Conservation (phyloP, 1,140 invertebrate species). For the Brachionus sp. region DNA sequence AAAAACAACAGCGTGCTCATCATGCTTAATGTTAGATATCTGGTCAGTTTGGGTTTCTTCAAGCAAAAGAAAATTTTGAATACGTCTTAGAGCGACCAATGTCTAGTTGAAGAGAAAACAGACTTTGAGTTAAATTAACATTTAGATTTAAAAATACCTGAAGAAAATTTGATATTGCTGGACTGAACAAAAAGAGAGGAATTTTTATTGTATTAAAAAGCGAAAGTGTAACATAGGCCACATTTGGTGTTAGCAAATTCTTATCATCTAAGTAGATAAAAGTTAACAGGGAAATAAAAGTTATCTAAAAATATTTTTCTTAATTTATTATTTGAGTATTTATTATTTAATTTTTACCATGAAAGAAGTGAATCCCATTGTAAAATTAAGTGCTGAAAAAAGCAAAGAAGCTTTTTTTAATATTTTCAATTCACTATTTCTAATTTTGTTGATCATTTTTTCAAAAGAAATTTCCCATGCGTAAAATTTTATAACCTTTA, state of each 20-base stretch:
- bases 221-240: conserved; percentile 85
- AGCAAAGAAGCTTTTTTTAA: conserved; percentile 52
- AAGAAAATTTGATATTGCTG: conserved; percentile 58
- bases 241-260: conserved; percentile 55
- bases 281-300: conserved; percentile 54
- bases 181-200: conserved; percentile 67
- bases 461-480: conserved; percentile 61
- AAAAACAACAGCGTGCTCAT: background rate
- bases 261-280: conserved; percentile 56
- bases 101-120: background rate
- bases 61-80: conserved; percentile 19
- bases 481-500: conserved; percentile 54
- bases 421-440: conserved; percentile 60
- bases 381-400: background rate
- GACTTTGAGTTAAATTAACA: background rate
- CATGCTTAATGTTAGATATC: background rate
- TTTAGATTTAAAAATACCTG: conserved; percentile 1
- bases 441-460: conserved; percentile 55
- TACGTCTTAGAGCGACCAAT: background rate
- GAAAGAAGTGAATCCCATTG: background rate
- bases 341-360: background rate
- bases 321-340: background rate
- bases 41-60: conserved; percentile 8
- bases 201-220: conserved; percentile 96
- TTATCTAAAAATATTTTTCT: background rate